Evolutionary conservation across 92 coral and sea anemone genomes (phyloP).

Genomic region (Epizoanthus stellaris): DNA sequence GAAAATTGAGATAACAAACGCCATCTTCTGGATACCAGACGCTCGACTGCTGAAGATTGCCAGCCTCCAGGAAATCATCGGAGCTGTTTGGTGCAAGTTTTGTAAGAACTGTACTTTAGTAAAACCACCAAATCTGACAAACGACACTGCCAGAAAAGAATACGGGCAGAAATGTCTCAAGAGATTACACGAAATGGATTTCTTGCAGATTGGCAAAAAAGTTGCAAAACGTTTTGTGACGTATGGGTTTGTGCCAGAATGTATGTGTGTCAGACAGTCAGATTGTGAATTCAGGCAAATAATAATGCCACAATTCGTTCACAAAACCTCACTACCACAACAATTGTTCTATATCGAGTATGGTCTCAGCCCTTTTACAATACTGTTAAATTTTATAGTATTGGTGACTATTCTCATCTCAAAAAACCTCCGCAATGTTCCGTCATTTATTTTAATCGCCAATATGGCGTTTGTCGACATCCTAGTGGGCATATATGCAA

Average conservation of each 20-base stretch:
- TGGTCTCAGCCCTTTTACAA: slow-evolving; percentile 67
- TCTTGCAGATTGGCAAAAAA: slow-evolving; percentile 58
- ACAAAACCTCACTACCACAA: slow-evolving; percentile 63
- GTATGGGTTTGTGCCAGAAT: slow-evolving; percentile 68
- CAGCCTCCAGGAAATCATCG: slow-evolving; percentile 68
- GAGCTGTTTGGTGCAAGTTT: slow-evolving; percentile 80
- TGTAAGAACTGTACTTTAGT: slow-evolving; percentile 71
- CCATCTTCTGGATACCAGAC: slow-evolving; percentile 77
- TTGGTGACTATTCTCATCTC: slow-evolving; percentile 48
- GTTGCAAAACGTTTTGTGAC: slow-evolving; percentile 67
- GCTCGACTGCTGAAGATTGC: slow-evolving; percentile 57
- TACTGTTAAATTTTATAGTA: slow-evolving; percentile 58
- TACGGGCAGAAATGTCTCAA: slow-evolving; percentile 62
- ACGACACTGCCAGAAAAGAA: slow-evolving; percentile 48
- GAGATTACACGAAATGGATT: slow-evolving; percentile 53
- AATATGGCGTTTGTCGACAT: slow-evolving; percentile 68
- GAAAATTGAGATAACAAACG: slow-evolving; percentile 67
- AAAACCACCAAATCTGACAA: slow-evolving; percentile 50
- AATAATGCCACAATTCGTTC: slow-evolving; percentile 70
- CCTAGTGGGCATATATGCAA: slow-evolving; percentile 61
- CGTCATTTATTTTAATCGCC: slow-evolving; percentile 67
- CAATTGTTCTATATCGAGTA: slow-evolving; percentile 66
- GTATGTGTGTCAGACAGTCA: slow-evolving; percentile 76
- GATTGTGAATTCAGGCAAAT: slow-evolving; percentile 81
- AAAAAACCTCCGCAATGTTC: slow-evolving; percentile 47